Evolutionary conservation across 2,797 vertebrate species (phyloP).

Genomic region (Chromobotia macracanthus): DNA sequence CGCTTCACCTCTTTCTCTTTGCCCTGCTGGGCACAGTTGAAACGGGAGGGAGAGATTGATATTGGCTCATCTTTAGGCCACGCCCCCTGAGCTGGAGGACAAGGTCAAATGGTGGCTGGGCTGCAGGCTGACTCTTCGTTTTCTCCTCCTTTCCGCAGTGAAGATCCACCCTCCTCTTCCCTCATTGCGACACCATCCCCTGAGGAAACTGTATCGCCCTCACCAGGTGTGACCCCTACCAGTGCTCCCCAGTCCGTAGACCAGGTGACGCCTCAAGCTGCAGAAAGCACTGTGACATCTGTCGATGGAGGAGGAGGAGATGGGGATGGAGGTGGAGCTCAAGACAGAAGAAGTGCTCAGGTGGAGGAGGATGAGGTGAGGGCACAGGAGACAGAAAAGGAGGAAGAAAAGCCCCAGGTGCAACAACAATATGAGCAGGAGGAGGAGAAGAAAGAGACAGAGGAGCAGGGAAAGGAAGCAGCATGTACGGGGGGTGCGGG

Average conservation of each 20-base stretch:
- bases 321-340: conserved; percentile 71
- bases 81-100: conserved; percentile 52
- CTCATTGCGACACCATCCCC: conserved; percentile 32
- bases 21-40: conserved; percentile 49
- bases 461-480: conserved; percentile 46
- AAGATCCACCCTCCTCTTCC: conserved; percentile 76
- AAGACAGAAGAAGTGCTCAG: conserved; percentile 54
- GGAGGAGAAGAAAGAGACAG: conserved; percentile 42
- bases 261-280: conserved; percentile 43
- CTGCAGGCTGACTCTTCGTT: conserved; percentile 81
- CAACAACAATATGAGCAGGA: conserved; percentile 56
- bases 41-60: conserved; percentile 46
- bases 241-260: conserved; percentile 32
- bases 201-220: conserved; percentile 4
- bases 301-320: conserved; percentile 70
- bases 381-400: conserved; percentile 16
- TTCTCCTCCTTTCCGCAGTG: conserved; percentile 86
- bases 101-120: conserved; percentile 76
- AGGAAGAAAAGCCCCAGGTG: conserved; percentile 56
- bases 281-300: conserved; percentile 48
- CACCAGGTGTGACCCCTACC: background rate
- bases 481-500: conserved; percentile 60
- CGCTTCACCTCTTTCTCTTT: conserved; percentile 57
- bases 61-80: conserved; percentile 57
- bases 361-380: conserved; percentile 64